Evolutionary conservation across 2,888 invertebrate genomes (phyloP), one percentile per base, ranked within the genome.

Genomic region (Macrostomum cliftonense): DNA sequence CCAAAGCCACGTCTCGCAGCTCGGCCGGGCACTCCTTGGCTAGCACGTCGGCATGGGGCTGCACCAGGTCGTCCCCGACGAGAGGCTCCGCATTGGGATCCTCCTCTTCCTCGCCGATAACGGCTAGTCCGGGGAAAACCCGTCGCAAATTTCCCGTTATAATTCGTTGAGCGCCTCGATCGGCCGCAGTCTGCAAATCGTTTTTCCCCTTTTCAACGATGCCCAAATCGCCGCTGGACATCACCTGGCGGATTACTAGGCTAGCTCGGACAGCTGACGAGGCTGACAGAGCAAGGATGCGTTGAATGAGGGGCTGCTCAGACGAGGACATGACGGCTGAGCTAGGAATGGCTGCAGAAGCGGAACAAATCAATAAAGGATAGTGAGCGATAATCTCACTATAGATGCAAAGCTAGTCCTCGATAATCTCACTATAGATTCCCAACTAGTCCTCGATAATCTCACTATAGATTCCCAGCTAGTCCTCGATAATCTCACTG

Each of bases 111-210:
- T 28, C 28, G 1, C 89, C 88, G 60, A 87, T 85, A 51, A 93
- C 81, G 40, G 77, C 79, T 0, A 85, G 67, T 58, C 76, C 77
- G 0, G 91, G 88, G 71, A 86, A 97, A 60, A 82, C 80, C 53
- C 77, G 77, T 38, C 79, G 74, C 4, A 97, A 74, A 1, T 89
- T 88, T 19, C 83, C 81, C 52, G 91, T 78, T 52, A 97, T 97
- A 65, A 87, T 89, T 55, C 78, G 77, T 70, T 97, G 93, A 0
- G 89, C 91, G 21, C 84, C 82, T 56, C 95, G 77, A 67, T 99
- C 97, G 7, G 97, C 97, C 74, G 91, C 89, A 4, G 97, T 97
- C 76, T 97, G 95, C 42, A 86, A 76, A 72, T 99, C 95, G 74
- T 89, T 83, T 63, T 80, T 80, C 16, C 83, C 87, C 77, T 93